Evolutionary conservation across 2,888 invertebrate species (phyloP).

Genomic region (Seladonia tumulorum): DNA sequence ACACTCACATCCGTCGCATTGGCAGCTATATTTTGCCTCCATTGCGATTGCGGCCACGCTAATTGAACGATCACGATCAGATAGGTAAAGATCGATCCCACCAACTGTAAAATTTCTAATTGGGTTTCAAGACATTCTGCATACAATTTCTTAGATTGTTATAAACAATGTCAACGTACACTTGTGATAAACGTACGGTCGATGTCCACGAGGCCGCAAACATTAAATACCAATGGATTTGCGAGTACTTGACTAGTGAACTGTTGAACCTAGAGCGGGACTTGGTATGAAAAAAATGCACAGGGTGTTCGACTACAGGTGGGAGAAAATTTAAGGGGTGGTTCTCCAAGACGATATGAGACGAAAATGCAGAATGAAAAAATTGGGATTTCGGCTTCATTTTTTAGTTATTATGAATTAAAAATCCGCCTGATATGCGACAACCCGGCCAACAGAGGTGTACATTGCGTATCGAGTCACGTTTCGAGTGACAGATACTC

Average conservation of each 20-base stretch:
- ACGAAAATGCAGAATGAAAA: no score
- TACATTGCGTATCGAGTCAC: no score
- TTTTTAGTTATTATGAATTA: no score
- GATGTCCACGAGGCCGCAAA: not conserved
- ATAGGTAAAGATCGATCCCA: not conserved
- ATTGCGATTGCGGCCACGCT: not conserved
- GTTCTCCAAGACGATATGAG: no score
- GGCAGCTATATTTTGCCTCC: not conserved
- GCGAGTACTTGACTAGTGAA: not conserved
- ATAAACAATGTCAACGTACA: not conserved
- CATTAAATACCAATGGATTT: not conserved
- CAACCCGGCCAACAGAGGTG: no score
- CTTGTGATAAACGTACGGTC: not conserved
- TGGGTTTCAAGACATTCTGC: not conserved
- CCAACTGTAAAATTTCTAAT: not conserved
- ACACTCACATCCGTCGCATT: no score
- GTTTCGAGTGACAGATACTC: no score
- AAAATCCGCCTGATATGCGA: no score
- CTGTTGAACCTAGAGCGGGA: not conserved
- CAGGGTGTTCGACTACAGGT: no score
- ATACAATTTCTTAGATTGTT: not conserved
- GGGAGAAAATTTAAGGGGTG: no score
- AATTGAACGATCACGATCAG: not conserved
- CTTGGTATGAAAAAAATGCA: not conserved
- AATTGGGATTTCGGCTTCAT: no score